Conservation (phyloP, 1,140 invertebrate genomes). For the Pogonomyrmex californicus region DNA sequence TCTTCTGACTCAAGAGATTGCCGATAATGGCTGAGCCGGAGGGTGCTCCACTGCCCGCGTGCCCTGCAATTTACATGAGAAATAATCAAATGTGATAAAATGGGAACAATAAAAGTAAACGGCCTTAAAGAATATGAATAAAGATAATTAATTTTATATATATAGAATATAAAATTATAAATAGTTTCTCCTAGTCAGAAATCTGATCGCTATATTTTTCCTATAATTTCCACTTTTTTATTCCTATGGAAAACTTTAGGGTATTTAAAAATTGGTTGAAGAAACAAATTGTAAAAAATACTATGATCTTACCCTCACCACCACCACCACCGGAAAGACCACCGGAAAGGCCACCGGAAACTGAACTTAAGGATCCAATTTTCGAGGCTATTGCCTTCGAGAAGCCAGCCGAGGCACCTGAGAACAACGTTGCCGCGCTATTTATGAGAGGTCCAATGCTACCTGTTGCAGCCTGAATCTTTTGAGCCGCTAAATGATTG, state of each 20-base stretch:
- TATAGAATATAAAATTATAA: not conserved
- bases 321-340: slow-evolving; percentile 29
- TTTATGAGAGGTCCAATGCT: slow-evolving; percentile 83
- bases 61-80: slow-evolving; percentile 21
- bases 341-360: slow-evolving; percentile 78
- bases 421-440: slow-evolving; percentile 82
- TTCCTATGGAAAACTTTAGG: not conserved
- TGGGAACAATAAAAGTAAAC: not conserved
- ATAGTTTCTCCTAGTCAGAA: not conserved
- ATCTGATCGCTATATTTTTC: not conserved
- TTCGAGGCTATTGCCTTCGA: slow-evolving; percentile 80
- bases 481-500: slow-evolving; percentile 78
- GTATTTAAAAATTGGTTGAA: not conserved
- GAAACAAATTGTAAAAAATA: not conserved
- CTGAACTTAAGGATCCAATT: slow-evolving; percentile 82
- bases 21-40: slow-evolving; percentile 57
- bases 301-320: slow-evolving; percentile 18
- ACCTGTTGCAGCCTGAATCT: slow-evolving; percentile 78
- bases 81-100: slow-evolving; percentile 9
- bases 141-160: not conserved
- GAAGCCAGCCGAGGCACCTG: slow-evolving; percentile 77
- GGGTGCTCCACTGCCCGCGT: slow-evolving; percentile 5
- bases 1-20: slow-evolving; percentile 72
- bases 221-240: not conserved
- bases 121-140: not conserved